A percentile compares a stretch with the other conserved stretches of the same genome.
These are phyloP conservation scores for Eulemur albifrons DNA, from an alignment of 2,797 vertebrate genomes.

Conservation along the genomic window DNA sequence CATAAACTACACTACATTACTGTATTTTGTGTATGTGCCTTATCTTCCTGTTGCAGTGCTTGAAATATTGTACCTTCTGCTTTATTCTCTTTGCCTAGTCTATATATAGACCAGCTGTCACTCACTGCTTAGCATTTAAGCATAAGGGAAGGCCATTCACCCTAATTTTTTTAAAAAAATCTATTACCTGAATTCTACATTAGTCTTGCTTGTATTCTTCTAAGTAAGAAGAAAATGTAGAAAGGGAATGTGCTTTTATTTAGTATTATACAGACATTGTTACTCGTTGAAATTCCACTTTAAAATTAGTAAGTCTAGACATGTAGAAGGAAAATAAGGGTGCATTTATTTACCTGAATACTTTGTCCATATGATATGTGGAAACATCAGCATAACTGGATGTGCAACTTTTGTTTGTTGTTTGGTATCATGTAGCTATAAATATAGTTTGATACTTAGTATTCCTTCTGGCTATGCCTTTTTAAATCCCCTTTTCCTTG, in stretches of 20 bases:
- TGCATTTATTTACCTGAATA: slow-evolving; percentile 15
- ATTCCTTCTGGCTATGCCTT: neutral
- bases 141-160: neutral
- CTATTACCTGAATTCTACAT: neutral
- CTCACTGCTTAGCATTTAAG: neutral
- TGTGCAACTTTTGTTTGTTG: neutral
- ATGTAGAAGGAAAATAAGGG: neutral
- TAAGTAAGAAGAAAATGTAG: neutral
- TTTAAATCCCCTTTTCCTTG: neutral
- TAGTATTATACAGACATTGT: neutral
- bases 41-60: neutral
- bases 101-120: neutral
- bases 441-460: neutral
- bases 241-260: neutral
- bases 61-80: neutral
- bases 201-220: neutral
- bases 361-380: neutral
- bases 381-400: neutral
- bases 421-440: neutral
- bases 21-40: neutral
- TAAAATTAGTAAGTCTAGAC: neutral
- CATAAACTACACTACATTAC: neutral
- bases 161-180: neutral
- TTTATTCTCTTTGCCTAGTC: neutral
- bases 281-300: neutral